Conservation (phyloP, 2,113 vertebrate species). For the Ptychochromis oligacanthus region DNA sequence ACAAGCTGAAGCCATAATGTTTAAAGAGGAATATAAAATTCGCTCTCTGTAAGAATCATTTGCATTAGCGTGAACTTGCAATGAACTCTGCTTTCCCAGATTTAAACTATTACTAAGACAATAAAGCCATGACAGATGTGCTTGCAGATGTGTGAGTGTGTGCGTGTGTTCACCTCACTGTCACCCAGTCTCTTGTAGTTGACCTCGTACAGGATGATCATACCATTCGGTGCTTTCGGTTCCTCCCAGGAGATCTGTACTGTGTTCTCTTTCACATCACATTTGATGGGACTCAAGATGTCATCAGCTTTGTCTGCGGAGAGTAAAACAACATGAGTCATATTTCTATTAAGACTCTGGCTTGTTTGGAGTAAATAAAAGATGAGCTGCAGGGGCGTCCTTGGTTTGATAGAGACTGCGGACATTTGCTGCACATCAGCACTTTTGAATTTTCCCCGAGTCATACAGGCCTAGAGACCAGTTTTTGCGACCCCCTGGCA, state of each 20-base stretch:
- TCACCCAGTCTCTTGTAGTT: constrained; percentile 90
- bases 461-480: too few species aligned
- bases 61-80: constrained; percentile 10
- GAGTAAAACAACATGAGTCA: not conserved
- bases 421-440: not conserved
- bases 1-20: not conserved
- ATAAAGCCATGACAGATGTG: constrained; percentile 12
- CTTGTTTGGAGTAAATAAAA: not conserved
- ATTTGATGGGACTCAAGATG: constrained; percentile 81
- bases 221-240: constrained; percentile 88
- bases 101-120: not conserved
- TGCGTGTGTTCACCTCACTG: constrained; percentile 83
- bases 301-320: constrained; percentile 92
- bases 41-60: not conserved
- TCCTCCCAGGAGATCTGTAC: constrained; percentile 90
- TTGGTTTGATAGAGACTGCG: not conserved
- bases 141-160: constrained; percentile 1
- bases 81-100: not conserved
- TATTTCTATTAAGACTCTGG: not conserved
- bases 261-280: constrained; percentile 83
- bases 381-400: not conserved
- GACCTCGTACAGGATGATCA: constrained; percentile 95
- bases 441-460: too few species aligned
- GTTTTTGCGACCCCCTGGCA: too few species aligned
- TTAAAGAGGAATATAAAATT: constrained; percentile 4